phyloP scores from a whole-genome alignment of 1,140 invertebrate genomes.

The Caenorhabditis latens region DNA sequence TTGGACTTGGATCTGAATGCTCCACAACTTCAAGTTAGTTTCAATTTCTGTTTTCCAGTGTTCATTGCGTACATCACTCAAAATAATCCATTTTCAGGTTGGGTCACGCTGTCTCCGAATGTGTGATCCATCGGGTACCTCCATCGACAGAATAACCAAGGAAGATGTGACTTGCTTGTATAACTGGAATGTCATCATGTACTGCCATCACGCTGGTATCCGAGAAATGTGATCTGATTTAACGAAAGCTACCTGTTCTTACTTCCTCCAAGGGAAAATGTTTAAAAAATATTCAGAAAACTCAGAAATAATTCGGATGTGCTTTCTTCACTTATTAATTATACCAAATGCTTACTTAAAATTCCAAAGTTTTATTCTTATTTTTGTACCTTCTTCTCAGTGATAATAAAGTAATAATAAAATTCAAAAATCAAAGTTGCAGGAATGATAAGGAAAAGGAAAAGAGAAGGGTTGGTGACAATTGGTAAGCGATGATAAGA shows the following conservation, averaged over 20 bases:
- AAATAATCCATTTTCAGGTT: conserved; percentile 45
- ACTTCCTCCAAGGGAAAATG: too few species aligned
- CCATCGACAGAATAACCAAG: conserved; percentile 66
- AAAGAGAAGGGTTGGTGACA: too few species aligned
- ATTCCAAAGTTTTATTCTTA: too few species aligned
- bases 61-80: too few species aligned
- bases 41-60: too few species aligned
- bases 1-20: conserved; percentile 66
- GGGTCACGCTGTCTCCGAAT: conserved; percentile 67
- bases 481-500: too few species aligned
- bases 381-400: too few species aligned
- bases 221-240: conserved; percentile 62
- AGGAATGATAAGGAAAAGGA: too few species aligned
- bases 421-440: too few species aligned
- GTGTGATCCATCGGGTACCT: conserved; percentile 67
- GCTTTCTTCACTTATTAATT: neutral
- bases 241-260: too few species aligned
- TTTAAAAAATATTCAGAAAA: too few species aligned
- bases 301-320: neutral
- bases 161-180: conserved; percentile 66
- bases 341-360: neutral
- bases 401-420: too few species aligned
- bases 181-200: conserved; percentile 70
- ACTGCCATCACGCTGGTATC: conserved; percentile 68
- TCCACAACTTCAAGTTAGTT: conserved; percentile 62